Evolutionary conservation across 2,797 vertebrate genomes (phyloP).

Genomic region (Sebastes miniatus): DNA sequence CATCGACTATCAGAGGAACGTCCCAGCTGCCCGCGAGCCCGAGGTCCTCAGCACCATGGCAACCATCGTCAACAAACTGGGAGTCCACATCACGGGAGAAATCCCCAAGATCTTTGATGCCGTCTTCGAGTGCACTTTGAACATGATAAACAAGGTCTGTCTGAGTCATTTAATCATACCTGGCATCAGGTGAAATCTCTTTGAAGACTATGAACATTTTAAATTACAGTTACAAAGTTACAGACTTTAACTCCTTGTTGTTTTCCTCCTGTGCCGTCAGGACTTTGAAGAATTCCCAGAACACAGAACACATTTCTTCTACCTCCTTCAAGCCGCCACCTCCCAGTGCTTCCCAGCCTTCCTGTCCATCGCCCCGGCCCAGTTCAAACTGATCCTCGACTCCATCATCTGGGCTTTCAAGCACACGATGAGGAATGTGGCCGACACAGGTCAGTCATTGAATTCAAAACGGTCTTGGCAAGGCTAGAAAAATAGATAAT

Average conservation of each 20-base stretch:
- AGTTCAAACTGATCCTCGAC: constrained; percentile 96
- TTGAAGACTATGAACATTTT: background rate
- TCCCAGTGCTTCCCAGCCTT: constrained; percentile 97
- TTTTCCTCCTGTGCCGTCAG: constrained; percentile 59
- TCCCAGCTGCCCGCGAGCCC: constrained; percentile 94
- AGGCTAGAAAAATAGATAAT: background rate
- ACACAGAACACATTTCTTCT: constrained; percentile 97
- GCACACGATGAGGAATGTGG: constrained; percentile 98
- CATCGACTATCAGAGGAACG: constrained; percentile 98
- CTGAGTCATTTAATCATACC: rapidly evolving
- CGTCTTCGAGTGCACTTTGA: constrained; percentile 98
- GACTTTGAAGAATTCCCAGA: constrained; percentile 98
- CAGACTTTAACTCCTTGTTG: background rate
- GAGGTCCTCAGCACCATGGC: constrained; percentile 99
- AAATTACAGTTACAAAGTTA: background rate
- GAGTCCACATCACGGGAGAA: constrained; percentile 94
- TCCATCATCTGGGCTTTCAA: constrained; percentile 99
- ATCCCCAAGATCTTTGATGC: constrained; percentile 99
- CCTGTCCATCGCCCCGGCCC: constrained; percentile 93
- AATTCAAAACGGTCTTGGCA: background rate
- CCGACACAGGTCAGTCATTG: constrained; percentile 88
- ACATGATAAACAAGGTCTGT: constrained; percentile 98
- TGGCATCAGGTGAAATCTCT: background rate
- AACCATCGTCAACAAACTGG: constrained; percentile 97
- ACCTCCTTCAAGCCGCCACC: constrained; percentile 95